A percentile compares a stretch with the other conserved stretches of the same genome.
These are phyloP conservation scores for Ostrea edulis DNA, from an alignment of 1,140 invertebrate species.

Conservation along the genomic window DNA sequence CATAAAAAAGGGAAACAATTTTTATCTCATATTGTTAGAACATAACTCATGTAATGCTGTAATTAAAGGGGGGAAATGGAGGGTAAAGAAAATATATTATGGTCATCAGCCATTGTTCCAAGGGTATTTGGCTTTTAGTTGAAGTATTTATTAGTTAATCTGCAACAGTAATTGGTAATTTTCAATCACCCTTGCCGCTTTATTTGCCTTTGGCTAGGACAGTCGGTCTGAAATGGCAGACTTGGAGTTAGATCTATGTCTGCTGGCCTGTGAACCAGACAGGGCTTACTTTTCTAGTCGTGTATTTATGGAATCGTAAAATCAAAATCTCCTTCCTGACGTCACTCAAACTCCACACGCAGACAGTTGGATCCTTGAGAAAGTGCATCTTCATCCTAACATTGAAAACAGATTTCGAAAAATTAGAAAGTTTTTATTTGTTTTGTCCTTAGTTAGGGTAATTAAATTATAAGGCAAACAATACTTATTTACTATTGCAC, in stretches of 20 bases:
- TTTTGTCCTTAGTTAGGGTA: background rate
- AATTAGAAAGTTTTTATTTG: background rate
- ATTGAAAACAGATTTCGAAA: no score
- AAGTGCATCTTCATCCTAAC: background rate
- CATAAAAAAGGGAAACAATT: background rate
- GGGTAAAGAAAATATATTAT: background rate
- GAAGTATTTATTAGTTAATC: slow-evolving; percentile 38
- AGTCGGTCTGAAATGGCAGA: background rate
- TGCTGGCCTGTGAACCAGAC: background rate
- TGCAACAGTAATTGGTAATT: slow-evolving; percentile 29
- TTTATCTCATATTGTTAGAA: slow-evolving; percentile 13
- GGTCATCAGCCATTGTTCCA: slow-evolving; percentile 31
- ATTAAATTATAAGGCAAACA: background rate
- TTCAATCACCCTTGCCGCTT: slow-evolving; percentile 35
- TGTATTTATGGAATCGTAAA: slow-evolving; percentile 30
- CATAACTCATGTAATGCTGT: slow-evolving; percentile 7
- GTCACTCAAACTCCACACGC: background rate
- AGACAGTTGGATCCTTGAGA: slow-evolving; percentile 4
- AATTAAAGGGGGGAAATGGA: slow-evolving; percentile 3
- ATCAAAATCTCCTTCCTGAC: slow-evolving; percentile 7
- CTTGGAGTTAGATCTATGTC: background rate
- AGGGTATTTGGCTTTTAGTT: slow-evolving; percentile 15
- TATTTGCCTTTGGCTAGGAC: slow-evolving; percentile 27
- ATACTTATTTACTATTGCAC: background rate
- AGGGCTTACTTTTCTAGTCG: background rate